These are phyloP conservation scores for Elgaria multicarinata DNA, from an alignment of 2,113 vertebrate species.

Conservation along the genomic window DNA sequence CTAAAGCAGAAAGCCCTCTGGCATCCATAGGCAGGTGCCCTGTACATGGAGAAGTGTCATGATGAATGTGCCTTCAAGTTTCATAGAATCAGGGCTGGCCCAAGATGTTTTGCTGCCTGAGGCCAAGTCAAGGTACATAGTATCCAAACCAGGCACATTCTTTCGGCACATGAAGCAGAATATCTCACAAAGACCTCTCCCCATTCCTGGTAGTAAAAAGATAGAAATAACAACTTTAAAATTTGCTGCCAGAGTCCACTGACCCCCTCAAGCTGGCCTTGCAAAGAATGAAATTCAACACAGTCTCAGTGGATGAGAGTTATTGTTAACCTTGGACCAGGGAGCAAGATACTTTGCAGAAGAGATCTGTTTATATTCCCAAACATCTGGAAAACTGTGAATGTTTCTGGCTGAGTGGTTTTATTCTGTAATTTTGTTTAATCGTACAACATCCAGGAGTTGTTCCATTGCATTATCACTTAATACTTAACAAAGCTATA, in stretches of 20 bases:
- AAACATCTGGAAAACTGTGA: constrained; percentile 23
- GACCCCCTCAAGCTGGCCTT: too few relatives aligned
- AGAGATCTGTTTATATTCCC: constrained; percentile 11
- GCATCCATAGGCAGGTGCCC: not conserved
- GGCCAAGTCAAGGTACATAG: too few relatives aligned
- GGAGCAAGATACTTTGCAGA: not conserved
- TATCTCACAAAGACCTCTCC: too few relatives aligned
- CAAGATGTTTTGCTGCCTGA: too few relatives aligned
- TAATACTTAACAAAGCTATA: not conserved
- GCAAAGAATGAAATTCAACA: not conserved
- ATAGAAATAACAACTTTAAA: too few relatives aligned
- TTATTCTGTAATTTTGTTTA: constrained; percentile 24
- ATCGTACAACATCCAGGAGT: not conserved
- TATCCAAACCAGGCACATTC: too few relatives aligned
- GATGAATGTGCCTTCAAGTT: not conserved
- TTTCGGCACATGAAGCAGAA: too few relatives aligned
- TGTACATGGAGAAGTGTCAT: not conserved
- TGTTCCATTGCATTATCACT: constrained; percentile 14
- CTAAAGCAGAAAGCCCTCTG: too few relatives aligned
- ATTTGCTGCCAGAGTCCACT: too few relatives aligned
- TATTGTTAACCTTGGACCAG: not conserved
- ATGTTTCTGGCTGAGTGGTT: not conserved
- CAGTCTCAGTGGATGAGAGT: not conserved
- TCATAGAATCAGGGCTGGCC: not conserved
- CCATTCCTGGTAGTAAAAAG: too few relatives aligned